Conservation (phyloP, 2,797 vertebrate genomes). For the Phoeniculus purpureus region DNA sequence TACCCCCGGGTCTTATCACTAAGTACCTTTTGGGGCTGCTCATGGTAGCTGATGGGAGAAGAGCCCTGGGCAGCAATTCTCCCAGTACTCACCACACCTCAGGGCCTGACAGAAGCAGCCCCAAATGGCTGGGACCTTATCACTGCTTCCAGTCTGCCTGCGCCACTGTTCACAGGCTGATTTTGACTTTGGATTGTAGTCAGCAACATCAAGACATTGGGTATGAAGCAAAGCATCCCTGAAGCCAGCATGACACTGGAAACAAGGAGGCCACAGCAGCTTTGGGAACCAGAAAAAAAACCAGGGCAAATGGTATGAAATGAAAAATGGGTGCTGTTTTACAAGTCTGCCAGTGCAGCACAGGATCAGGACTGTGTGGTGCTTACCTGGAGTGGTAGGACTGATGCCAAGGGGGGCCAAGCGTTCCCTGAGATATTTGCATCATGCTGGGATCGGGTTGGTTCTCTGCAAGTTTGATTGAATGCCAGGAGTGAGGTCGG, state of each 20-base stretch:
- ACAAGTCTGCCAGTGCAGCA: not conserved
- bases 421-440: slow-evolving; percentile 87
- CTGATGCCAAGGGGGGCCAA: slow-evolving; percentile 89
- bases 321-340: fast-evolving
- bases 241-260: not conserved
- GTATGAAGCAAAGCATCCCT: not conserved
- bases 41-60: not conserved
- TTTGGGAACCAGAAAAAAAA: not conserved
- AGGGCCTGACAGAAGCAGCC: not conserved
- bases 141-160: not conserved
- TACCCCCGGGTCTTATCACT: not conserved
- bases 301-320: not conserved
- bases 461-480: slow-evolving; percentile 82
- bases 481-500: slow-evolving; percentile 95
- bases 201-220: not conserved
- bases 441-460: slow-evolving; percentile 87
- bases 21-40: not conserved
- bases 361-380: not conserved
- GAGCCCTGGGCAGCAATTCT: not conserved
- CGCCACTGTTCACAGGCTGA: fast-evolving
- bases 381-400: slow-evolving; percentile 91
- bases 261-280: not conserved
- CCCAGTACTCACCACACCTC: not conserved
- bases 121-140: not conserved
- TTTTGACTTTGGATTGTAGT: not conserved